Evolutionary conservation across 1,140 invertebrate genomes (phyloP), one percentile per base, ranked within the genome.

Genomic region (Archivesica marissinica): DNA sequence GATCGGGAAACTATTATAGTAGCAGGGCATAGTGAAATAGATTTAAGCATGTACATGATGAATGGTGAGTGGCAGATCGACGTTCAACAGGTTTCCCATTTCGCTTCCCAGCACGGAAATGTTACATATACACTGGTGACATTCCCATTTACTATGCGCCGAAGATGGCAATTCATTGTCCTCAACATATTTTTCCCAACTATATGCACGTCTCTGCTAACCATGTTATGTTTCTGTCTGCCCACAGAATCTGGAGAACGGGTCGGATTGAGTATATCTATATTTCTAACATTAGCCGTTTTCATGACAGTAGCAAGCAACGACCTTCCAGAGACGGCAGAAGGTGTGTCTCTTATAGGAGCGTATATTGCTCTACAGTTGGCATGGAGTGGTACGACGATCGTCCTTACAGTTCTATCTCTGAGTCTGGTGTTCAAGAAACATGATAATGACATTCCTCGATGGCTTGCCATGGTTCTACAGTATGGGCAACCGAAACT

Each of bases 311-410:
- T 85, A 44, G 23, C 86, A 25, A 66, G 44, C 35, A 52, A 41
- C 17, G 38, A 64, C 2, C 54, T 88, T 50, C 83, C 84, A 2
- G 38, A 47, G 41, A 86, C 78, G 41, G 86, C 84, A 7, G 52
- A 86, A 30, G 47, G 64, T 9, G 47, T 88, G 9, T 83, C 81
- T 39, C 50, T 87, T 35, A 93, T 95, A 38, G 94, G 94, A 94
- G 92, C 87, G 61, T 86, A 80, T 38, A 52, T 88, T n/a, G 59
- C 44, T 30, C 17, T 81, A 1, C 82, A 75, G n/a, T 47, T 78
- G 23, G 7, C 75, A 15, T 54, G 56, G 20, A 72, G 76, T 44
- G 74, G 35, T 7, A 20, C 75, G 25, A 75, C 56, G 17, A 66
- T 41, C 30, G 17, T 85, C 30, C 7, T 85, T n/a, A 70, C 76